Conservation (phyloP, 2,888 invertebrate species). For the Melanchra persicariae region DNA sequence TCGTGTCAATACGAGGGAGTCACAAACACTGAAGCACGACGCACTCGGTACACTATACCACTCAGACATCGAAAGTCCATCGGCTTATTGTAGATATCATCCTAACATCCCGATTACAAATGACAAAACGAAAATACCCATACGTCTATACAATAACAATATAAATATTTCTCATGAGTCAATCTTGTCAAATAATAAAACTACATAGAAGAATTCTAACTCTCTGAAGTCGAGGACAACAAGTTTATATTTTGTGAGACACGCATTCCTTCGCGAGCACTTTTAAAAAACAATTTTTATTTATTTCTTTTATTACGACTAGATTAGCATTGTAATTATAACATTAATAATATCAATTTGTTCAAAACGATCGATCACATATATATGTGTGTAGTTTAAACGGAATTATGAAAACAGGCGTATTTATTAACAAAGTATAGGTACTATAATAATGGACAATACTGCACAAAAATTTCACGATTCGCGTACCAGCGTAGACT, state of each 20-base stretch:
- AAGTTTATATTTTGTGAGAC: constrained; percentile 79
- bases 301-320: constrained; percentile 74
- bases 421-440: constrained; percentile 67
- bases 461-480: constrained; percentile 71
- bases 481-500: constrained; percentile 76
- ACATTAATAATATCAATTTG: constrained; percentile 81
- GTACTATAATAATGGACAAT: constrained; percentile 72
- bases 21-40: constrained; percentile 84
- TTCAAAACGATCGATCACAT: constrained; percentile 73
- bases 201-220: constrained; percentile 87
- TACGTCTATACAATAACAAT: constrained; percentile 88
- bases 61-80: constrained; percentile 90
- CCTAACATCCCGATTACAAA: constrained; percentile 87
- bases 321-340: constrained; percentile 79
- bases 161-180: constrained; percentile 85
- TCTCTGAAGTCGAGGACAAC: constrained; percentile 85
- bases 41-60: constrained; percentile 82
- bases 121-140: constrained; percentile 84
- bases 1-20: constrained; percentile 76
- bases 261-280: constrained; percentile 75
- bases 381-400: constrained; percentile 68
- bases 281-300: constrained; percentile 75
- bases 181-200: constrained; percentile 86
- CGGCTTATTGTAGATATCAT: constrained; percentile 84
- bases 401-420: constrained; percentile 71